phyloP scores from a whole-genome alignment of 2,113 vertebrate genomes.

The Sisor rabdophorus region DNA sequence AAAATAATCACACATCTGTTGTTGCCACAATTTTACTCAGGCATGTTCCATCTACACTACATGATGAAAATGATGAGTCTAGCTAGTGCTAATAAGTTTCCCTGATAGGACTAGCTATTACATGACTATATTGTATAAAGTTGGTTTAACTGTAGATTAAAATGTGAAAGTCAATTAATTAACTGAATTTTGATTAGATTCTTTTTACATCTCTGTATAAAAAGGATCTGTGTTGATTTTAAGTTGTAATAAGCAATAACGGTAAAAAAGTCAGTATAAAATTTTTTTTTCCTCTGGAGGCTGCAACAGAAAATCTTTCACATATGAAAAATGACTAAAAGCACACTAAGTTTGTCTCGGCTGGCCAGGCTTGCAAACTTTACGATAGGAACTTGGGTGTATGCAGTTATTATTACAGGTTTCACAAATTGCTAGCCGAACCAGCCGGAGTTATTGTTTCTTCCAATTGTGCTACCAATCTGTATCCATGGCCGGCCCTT shows the following conservation, averaged over 20 bases:
- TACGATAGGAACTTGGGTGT: background rate
- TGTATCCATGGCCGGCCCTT: no score
- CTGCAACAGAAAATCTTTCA: background rate
- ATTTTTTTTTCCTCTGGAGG: background rate
- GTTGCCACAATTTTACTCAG: background rate
- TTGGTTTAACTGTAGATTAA: no score
- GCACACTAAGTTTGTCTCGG: background rate
- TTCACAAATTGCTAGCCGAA: no score
- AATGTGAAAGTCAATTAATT: no score
- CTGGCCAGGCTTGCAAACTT: background rate
- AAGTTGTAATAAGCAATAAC: background rate
- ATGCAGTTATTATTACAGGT: background rate
- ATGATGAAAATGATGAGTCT: background rate
- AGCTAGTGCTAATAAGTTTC: background rate
- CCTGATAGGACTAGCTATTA: background rate
- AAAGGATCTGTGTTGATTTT: background rate
- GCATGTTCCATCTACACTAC: background rate
- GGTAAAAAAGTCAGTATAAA: background rate
- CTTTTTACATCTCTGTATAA: background rate
- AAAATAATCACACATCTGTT: background rate
- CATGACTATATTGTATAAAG: background rate
- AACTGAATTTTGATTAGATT: background rate
- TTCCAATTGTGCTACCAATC: no score
- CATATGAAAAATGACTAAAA: background rate
- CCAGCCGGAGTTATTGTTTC: no score